Base-by-base conservation (phyloP, 2,888 invertebrate genomes). In the Drosophila melanocephala region DNA sequence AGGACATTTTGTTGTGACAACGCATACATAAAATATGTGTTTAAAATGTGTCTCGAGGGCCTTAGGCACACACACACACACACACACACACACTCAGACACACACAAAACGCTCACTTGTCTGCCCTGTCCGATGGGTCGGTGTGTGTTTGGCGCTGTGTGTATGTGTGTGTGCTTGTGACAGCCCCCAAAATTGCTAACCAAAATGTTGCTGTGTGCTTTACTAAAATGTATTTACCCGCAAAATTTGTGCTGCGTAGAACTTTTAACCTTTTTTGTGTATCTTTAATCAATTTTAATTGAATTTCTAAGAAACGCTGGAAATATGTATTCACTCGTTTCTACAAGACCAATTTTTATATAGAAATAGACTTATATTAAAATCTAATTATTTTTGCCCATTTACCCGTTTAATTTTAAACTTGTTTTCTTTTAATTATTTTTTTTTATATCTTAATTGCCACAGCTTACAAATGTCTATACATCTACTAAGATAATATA, bases 251-350 rank as follows among this genome's bases (percentile, higher is more conserved):
- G 89, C 84, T 88, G 89, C 70, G 87, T 78, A 66, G 67, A 67
- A 71, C 79, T 68, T 84, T 84, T 76, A 81, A 76, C 81, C 82
- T 76, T 85, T 86, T 76, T 55, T 79, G 83, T 77, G 77, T 89
- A 77, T 82, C 83, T 89, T 89, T 75, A 84, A 87, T 89, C 74
- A 84, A 82, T 87, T 84, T 87, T 85, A 87, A 84, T 89, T 84
- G 83, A 87, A 85, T 71, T 68, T 74, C 72, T 58, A 57, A 16
- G 35, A 35, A 66, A 6, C 64, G 50, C 50, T 53, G 59, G 61
- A 62, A 57, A 57, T 44, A 44, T 47, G 55, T 59, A 50, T 37
- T 26, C 65, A 14, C 28, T 32, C 16, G 7, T 68, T 60, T 64
- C 55, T 35, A n/a, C 28, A 37, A 37, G 28, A 3, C 16, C 52